phyloP scores from a whole-genome alignment of 2,113 vertebrate species.

The Antennarius striatus region DNA sequence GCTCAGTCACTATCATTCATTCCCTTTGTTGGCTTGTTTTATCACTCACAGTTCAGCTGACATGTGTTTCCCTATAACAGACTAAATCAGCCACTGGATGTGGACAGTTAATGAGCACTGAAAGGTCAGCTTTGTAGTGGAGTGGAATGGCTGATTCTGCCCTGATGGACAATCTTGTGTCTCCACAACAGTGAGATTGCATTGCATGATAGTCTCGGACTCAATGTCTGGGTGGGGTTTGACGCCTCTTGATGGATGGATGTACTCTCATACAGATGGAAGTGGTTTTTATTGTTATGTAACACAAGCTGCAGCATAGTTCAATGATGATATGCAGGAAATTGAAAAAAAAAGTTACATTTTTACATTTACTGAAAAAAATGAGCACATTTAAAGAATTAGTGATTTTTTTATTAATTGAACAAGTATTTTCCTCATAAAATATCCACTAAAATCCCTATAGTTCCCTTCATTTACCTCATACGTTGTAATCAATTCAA shows the following conservation, averaged over 20 bases:
- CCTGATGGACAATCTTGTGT: neutral
- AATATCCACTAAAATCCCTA: neutral
- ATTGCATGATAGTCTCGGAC: neutral
- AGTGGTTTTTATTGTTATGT: neutral
- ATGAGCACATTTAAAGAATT: neutral
- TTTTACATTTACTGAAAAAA: neutral
- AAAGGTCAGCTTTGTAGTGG: conserved; percentile 46
- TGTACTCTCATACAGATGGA: neutral
- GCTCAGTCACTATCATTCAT: neutral
- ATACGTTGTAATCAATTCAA: too few species aligned
- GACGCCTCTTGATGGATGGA: conserved; percentile 1
- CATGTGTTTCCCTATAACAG: neutral
- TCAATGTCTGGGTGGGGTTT: neutral
- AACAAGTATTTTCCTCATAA: neutral
- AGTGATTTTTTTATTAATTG: neutral
- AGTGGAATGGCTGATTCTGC: conserved; percentile 43
- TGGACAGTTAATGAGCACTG: conserved; percentile 14
- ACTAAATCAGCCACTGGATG: conserved; percentile 2
- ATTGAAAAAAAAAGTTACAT: neutral
- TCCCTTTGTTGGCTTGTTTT: neutral
- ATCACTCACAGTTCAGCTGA: neutral
- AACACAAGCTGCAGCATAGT: too few species aligned
- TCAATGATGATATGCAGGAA: neutral
- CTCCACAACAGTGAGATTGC: too few species aligned
- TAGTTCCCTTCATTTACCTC: too few species aligned